These are phyloP conservation scores for Aphidius colemani DNA, from an alignment of 2,888 invertebrate species.

Conservation along the genomic window DNA sequence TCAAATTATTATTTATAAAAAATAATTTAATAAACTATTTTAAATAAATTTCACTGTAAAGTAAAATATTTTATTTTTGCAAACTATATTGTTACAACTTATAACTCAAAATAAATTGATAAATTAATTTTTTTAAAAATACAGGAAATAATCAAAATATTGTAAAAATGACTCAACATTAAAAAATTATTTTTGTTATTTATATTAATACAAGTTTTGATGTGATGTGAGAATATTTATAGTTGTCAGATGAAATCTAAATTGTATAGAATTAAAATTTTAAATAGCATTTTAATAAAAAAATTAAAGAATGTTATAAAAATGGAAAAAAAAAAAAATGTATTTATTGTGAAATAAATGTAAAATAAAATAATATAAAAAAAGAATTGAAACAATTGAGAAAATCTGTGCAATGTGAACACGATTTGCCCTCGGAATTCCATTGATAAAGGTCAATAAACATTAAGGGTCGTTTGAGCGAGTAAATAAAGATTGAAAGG, in stretches of 20 bases:
- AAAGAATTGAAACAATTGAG: slow-evolving; percentile 14
- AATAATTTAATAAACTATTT: not conserved
- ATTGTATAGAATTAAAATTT: too few relatives aligned
- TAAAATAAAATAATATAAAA: slow-evolving; percentile 8
- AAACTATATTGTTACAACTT: not conserved
- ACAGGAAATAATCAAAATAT: not conserved
- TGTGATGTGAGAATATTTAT: too few relatives aligned
- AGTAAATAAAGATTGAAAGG: slow-evolving; percentile 14
- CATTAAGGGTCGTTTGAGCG: slow-evolving; percentile 4
- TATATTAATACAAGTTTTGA: too few relatives aligned
- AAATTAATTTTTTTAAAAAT: not conserved
- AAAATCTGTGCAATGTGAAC: slow-evolving; percentile 7
- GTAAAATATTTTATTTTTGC: not conserved
- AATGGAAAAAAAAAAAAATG: slow-evolving; percentile 10
- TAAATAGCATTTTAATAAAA: not conserved
- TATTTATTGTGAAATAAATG: not conserved
- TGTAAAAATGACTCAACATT: not conserved
- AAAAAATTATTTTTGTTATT: not conserved
- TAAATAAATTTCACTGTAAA: too few relatives aligned
- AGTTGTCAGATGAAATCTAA: too few relatives aligned
- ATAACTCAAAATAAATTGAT: not conserved
- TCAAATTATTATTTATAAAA: not conserved
- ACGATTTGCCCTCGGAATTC: slow-evolving; percentile 21
- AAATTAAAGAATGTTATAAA: not conserved
- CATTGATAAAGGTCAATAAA: slow-evolving; percentile 19